These are phyloP conservation scores for Dasypus novemcinctus DNA, from an alignment of 2,113 vertebrate genomes.

Conservation along the genomic window DNA sequence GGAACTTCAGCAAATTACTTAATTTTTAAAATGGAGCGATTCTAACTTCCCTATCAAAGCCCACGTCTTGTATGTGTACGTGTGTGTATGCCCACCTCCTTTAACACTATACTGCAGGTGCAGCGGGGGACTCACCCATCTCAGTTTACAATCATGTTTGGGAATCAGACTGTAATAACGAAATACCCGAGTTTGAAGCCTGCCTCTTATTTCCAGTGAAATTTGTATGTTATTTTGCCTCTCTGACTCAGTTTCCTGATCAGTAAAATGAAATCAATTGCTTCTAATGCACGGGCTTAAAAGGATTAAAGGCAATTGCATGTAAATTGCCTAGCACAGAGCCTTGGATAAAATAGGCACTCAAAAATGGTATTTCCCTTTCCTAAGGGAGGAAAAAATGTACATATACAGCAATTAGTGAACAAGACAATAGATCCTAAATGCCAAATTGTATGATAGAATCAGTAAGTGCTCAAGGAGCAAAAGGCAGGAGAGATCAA, in stretches of 20 bases:
- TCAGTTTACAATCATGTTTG: background rate
- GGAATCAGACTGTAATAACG: background rate
- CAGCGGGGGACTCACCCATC: background rate
- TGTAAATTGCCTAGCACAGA: background rate
- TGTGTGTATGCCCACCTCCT: no score
- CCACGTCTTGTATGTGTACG: background rate
- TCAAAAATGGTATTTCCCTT: slow-evolving; percentile 12
- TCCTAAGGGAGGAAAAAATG: slow-evolving; percentile 26
- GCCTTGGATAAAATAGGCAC: slow-evolving; percentile 7
- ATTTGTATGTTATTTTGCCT: background rate
- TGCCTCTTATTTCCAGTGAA: background rate
- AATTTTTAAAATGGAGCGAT: background rate
- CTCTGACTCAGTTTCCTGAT: slow-evolving; percentile 32
- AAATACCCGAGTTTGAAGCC: background rate
- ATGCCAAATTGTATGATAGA: background rate
- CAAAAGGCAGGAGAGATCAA: slow-evolving; percentile 35
- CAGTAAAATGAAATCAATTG: slow-evolving; percentile 36
- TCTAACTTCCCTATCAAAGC: background rate
- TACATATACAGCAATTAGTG: slow-evolving; percentile 56
- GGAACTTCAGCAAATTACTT: background rate
- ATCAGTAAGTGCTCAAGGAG: slow-evolving; percentile 30
- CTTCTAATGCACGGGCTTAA: slow-evolving; percentile 3
- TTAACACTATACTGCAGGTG: background rate
- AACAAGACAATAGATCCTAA: slow-evolving; percentile 44
- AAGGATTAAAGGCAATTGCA: slow-evolving; percentile 39